phyloP scores from a whole-genome alignment of 1,140 invertebrate species.

The Sitodiplosis mosellana region DNA sequence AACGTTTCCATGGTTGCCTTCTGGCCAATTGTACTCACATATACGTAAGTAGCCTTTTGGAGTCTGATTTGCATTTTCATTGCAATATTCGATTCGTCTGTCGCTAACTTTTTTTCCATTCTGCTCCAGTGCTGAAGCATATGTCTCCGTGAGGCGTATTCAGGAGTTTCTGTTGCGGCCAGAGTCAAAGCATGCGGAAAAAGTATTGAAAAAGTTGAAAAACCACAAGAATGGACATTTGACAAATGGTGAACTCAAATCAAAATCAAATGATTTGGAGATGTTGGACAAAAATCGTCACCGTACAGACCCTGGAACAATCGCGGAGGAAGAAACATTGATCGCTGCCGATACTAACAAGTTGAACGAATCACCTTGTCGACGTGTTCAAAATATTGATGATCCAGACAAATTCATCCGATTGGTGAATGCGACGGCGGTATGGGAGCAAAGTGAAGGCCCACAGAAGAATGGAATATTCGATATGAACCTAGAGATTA shows the following conservation, averaged over 20 bases:
- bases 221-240: neutral
- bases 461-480: slow-evolving; percentile 22
- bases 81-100: too few relatives aligned
- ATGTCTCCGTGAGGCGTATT: slow-evolving; percentile 47
- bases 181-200: slow-evolving; percentile 8
- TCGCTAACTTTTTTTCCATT: too few relatives aligned
- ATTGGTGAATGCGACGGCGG: slow-evolving; percentile 23
- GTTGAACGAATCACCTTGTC: too few relatives aligned
- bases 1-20: slow-evolving; percentile 38
- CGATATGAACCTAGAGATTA: slow-evolving; percentile 29
- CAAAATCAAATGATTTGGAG: slow-evolving; percentile 4
- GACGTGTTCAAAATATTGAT: slow-evolving; percentile 21
- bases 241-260: too few relatives aligned
- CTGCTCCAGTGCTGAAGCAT: slow-evolving; percentile 27
- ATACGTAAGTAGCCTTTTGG: too few relatives aligned
- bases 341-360: neutral
- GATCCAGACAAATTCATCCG: slow-evolving; percentile 24
- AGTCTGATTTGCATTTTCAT: too few relatives aligned
- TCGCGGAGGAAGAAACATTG: neutral
- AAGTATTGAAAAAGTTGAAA: neutral
- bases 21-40: slow-evolving; percentile 44
- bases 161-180: slow-evolving; percentile 32
- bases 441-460: slow-evolving; percentile 19
- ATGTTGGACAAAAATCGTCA: slow-evolving; percentile 7
- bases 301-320: neutral